These are phyloP conservation scores for Tetraneura akinire DNA, from an alignment of 1,140 invertebrate species.

Conservation along the genomic window DNA sequence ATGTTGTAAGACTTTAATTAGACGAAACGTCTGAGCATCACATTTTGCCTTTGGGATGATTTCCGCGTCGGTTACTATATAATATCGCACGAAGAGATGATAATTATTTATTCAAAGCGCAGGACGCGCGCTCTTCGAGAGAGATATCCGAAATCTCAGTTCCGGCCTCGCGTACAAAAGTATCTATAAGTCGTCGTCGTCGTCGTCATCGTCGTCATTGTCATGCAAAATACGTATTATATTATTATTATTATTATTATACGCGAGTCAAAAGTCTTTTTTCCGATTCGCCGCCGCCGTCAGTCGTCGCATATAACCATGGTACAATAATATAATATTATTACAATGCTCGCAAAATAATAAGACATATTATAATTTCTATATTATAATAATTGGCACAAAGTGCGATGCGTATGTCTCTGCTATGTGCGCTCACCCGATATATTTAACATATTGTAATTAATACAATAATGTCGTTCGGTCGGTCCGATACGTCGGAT, in stretches of 20 bases:
- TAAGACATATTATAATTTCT: no score
- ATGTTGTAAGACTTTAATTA: constrained; percentile 5
- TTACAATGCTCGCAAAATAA: no score
- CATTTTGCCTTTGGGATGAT: neutral
- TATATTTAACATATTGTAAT: no score
- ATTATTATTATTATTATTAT: no score
- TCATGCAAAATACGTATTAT: constrained; percentile 34
- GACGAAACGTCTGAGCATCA: constrained; percentile 14
- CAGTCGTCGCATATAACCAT: no score
- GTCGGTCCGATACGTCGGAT: no score
- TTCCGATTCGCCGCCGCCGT: constrained; percentile 5
- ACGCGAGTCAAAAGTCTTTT: no score
- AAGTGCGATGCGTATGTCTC: neutral
- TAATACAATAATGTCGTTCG: no score
- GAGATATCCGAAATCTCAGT: constrained; percentile 35
- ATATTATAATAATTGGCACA: neutral
- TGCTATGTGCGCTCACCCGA: no score
- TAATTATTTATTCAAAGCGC: constrained; percentile 44
- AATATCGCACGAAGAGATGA: neutral
- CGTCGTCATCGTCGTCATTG: constrained; percentile 12
- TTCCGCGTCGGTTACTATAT: constrained; percentile 5
- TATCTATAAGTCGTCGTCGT: neutral
- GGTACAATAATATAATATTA: no score
- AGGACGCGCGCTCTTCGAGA: constrained; percentile 5
- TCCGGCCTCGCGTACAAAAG: constrained; percentile 5